Evolutionary conservation across 2,113 vertebrate species (phyloP).

Genomic region (Leucoraja erinaceus): DNA sequence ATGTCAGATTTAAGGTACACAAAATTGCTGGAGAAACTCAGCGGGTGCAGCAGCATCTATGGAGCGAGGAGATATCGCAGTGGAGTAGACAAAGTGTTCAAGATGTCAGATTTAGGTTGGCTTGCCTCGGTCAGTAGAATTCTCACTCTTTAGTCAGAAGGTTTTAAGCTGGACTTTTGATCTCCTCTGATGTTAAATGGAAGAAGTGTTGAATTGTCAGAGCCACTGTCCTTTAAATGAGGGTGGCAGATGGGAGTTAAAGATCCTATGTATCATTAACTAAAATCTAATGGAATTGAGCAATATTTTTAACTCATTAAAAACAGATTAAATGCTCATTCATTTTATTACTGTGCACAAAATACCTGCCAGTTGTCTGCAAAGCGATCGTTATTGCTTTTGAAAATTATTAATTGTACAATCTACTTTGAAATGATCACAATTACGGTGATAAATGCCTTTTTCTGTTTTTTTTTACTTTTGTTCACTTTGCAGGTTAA

Average conservation of each 20-base stretch:
- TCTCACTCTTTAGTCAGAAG: neutral
- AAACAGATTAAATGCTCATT: constrained; percentile 17
- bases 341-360: neutral
- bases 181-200: neutral
- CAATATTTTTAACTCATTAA: neutral
- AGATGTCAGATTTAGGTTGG: too few relatives aligned
- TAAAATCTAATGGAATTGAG: neutral
- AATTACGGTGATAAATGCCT: neutral
- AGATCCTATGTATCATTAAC: neutral
- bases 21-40: too few relatives aligned
- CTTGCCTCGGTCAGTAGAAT: neutral
- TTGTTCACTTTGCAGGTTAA: neutral
- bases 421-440: neutral
- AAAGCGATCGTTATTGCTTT: neutral
- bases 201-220: neutral
- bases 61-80: too few relatives aligned
- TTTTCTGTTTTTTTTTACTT: neutral
- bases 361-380: neutral
- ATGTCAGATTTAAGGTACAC: too few relatives aligned
- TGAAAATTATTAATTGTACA: neutral
- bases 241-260: neutral
- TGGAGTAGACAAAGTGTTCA: too few relatives aligned
- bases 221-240: neutral
- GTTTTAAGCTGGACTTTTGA: neutral
- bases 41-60: too few relatives aligned